phyloP scores from a whole-genome alignment of 1,140 invertebrate genomes.

The Campoletis sonorensis region DNA sequence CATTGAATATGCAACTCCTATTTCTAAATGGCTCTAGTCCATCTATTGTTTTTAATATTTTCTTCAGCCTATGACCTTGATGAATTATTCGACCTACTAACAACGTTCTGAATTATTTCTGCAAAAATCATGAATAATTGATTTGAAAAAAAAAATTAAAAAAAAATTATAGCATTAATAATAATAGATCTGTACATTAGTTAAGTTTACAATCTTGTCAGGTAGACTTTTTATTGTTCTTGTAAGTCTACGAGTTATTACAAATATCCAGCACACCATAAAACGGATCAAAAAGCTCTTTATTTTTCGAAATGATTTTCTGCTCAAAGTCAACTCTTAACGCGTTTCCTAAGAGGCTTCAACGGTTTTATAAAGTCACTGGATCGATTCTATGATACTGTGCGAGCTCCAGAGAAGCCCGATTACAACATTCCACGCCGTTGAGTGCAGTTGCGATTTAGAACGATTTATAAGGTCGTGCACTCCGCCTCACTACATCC shows the following conservation, averaged over 20 bases:
- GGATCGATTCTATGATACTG: slow-evolving; percentile 27
- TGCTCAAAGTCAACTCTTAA: not conserved
- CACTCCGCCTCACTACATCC: slow-evolving; percentile 9
- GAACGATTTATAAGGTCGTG: slow-evolving; percentile 45
- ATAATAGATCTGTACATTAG: no score
- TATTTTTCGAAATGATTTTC: not conserved
- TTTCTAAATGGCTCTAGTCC: no score
- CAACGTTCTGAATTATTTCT: no score
- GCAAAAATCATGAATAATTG: no score
- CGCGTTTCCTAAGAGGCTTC: not conserved
- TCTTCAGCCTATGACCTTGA: no score
- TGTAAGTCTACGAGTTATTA: not conserved
- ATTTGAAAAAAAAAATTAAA: no score
- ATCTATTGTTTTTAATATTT: no score
- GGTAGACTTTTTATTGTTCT: not conserved
- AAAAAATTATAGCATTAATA: no score
- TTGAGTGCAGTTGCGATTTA: slow-evolving; percentile 45
- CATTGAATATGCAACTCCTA: no score
- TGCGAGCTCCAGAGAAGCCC: slow-evolving; percentile 11
- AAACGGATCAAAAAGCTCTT: not conserved
- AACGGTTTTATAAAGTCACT: slow-evolving; percentile 8
- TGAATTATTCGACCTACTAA: no score
- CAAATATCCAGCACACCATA: not conserved
- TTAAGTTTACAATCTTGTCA: not conserved
- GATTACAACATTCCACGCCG: slow-evolving; percentile 43